A percentile compares a stretch with the other conserved stretches of the same genome.
These are phyloP conservation scores for Papilio machaon DNA, from an alignment of 1,140 invertebrate genomes.

Conservation along the genomic window DNA sequence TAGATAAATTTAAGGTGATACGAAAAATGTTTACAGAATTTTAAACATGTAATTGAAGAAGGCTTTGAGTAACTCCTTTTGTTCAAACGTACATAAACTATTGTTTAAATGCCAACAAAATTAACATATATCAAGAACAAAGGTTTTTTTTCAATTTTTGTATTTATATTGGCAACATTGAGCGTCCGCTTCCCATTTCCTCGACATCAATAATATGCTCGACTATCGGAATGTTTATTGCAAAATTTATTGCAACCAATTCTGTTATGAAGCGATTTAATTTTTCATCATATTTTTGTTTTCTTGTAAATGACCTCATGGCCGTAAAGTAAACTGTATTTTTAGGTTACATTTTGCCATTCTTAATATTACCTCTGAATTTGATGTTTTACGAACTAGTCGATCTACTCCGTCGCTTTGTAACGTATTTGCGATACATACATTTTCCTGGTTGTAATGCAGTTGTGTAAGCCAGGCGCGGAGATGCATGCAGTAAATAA, in stretches of 20 bases:
- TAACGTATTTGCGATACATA: background rate
- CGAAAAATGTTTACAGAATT: background rate
- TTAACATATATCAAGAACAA: conserved; percentile 20
- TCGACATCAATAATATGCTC: conserved; percentile 17
- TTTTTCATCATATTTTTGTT: background rate
- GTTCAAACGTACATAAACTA: conserved; percentile 4
- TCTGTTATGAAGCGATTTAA: background rate
- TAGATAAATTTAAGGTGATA: background rate
- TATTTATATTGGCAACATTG: conserved; percentile 6
- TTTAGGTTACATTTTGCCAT: background rate
- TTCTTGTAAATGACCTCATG: background rate
- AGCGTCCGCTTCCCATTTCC: conserved; percentile 8
- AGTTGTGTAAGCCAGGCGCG: background rate
- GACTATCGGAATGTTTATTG: conserved; percentile 23
- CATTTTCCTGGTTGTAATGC: background rate
- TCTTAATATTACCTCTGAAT: background rate
- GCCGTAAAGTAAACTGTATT: background rate
- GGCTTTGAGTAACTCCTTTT: background rate
- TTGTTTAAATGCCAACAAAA: conserved; percentile 11
- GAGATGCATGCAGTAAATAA: conserved; percentile 14
- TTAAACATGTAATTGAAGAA: background rate
- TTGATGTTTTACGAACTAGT: background rate
- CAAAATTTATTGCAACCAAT: conserved; percentile 20
- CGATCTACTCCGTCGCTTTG: background rate
- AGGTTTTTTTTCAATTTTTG: conserved; percentile 12